Evolutionary conservation across 2,797 vertebrate species (phyloP), one percentile per base, ranked within the genome.

Genomic region (Pipistrellus pipistrellus): DNA sequence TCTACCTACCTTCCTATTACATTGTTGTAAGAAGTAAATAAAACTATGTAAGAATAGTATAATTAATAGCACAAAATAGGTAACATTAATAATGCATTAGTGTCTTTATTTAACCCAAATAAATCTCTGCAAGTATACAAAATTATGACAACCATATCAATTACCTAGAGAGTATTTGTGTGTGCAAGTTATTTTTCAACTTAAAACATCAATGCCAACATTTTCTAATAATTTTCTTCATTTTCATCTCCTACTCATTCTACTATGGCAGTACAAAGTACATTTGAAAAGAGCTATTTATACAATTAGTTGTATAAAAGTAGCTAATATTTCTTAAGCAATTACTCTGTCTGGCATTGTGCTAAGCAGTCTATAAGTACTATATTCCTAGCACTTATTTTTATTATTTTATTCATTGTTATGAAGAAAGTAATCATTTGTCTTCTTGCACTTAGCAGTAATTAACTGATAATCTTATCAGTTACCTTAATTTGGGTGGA

Each of bases 281-380:
- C 20, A 72, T 68, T 92, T 72, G 62, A 81, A 85, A 90, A 90
- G 32, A 59, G 18, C 35, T 82, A 46, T 44, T 77, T 86, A 46
- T 20, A 62, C 10, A 69, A 30, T 76, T 75, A 77, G 23, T 72
- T 68, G 38, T 41, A 41, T 62, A 51, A 76, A 76, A 85, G 25
- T 68, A 73, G 23, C 4, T 80, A 23, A 57, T 25, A 55, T 51
- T 76, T 83, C 32, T 91, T 30, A 93, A 95, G 59, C 25, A 78
- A 7, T 80, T 78, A 55, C 41, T 89, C 12, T 62, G 46, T 53
- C 48, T 5, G 21, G 6, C 25, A 57, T n/a, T 71, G 48, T 64
- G 8, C 23, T 35, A 73, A 76, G n/a, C 17, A 85, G 6, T 57
- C 59, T 69, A 38, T 46, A 27, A 21, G 2, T 55, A 9, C 17